Evolutionary conservation across 64 coral and sea anemone genomes (phyloP), one percentile per base, ranked within the genome.

Genomic region (Actinia tenebrosa): DNA sequence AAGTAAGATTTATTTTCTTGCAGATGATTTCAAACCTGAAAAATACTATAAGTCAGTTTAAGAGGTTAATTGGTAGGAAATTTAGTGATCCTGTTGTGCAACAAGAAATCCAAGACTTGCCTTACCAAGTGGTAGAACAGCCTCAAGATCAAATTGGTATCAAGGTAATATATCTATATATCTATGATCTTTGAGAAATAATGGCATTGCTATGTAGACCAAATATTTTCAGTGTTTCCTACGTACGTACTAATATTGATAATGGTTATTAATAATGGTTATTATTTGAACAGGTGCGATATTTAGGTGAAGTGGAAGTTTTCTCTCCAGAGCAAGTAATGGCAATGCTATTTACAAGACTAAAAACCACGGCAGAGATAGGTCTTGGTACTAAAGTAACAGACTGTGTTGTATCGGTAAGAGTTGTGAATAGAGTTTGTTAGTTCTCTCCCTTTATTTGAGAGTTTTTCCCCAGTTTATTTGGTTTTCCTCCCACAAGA

Each of bases 291-390:
- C 52, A 98, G 96, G 90, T 98, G 17, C 81, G 64, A 16, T 94
- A 94, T 20, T 47, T 92, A 20, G 90, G 90, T 15, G 55, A 98
- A 15, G 85, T 92, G 17, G 92, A 94, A 94, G 83, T 95, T 13
- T 98, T 98, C 50, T 90, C 87, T 64, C 96, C 96, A 63, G 93
- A 98, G 45, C 96, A 98, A 80, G 82, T 98, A n/a, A 98, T 98
- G 96, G 96, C 87, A 79, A 98, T 95, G 96, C 44, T 98, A 2
- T 66, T 98, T 13, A 98, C 96, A 55, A 87, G 92, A 52, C 88
- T 98, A 7, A 94, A 95, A 52, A 47, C 27, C 9, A 88, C 89
- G 9, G 89, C 96, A 55, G 96, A 98, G 77, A 84, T 55, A 85
- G 96, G 72, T 25, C 63, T 98, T 23, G 83, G 77, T 44, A 92